Evolutionary conservation across 2,888 invertebrate genomes (phyloP), one percentile per base, ranked within the genome.

Genomic region (Mylabris sibirica): DNA sequence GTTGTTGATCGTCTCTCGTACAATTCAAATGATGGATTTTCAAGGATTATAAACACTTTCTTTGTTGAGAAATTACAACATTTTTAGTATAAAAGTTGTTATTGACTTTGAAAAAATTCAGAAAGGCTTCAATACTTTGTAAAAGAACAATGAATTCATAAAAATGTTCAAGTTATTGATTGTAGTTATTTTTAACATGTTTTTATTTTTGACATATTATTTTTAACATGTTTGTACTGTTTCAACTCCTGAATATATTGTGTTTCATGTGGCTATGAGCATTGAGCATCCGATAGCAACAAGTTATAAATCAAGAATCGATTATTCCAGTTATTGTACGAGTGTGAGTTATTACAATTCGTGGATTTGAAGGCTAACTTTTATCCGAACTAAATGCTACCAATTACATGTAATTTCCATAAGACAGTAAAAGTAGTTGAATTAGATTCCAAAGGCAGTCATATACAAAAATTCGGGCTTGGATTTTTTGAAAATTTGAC

Each of bases 191-290:
- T 14, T 14, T 14, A 14, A 1, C n/a, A n/a, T 41, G n/a, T n/a
- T n/a, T n/a, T n/a, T n/a, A n/a, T 41, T 41, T 14, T 14, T 14
- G 2, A 1, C n/a, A n/a, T 41, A n/a, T n/a, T n/a, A n/a, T 41
- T 41, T 14, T 14, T 14, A 14, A 1, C n/a, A n/a, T n/a, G n/a
- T n/a, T 41, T 41, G n/a, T 41, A 14, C 14, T 41, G 41, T 14
- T 41, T 12, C 41, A 14, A 17, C 26, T 60, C 60, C 60, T 22
- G 60, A 26, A 60, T 60, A 60, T 34, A n/a, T 60, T n/a, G n/a
- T n/a, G n/a, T n/a, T 17, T 34, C 60, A 2, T 1, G 26, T 2
- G 24, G 24, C 9, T 26, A 60, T 34, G 60, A 26, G 14, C 34
- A 30, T 24, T 34, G 60, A 26, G 14, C 34, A 30, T 24, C 59